Conservation (phyloP, 2,797 vertebrate genomes). For the Hyperoplus lanceolatus region DNA sequence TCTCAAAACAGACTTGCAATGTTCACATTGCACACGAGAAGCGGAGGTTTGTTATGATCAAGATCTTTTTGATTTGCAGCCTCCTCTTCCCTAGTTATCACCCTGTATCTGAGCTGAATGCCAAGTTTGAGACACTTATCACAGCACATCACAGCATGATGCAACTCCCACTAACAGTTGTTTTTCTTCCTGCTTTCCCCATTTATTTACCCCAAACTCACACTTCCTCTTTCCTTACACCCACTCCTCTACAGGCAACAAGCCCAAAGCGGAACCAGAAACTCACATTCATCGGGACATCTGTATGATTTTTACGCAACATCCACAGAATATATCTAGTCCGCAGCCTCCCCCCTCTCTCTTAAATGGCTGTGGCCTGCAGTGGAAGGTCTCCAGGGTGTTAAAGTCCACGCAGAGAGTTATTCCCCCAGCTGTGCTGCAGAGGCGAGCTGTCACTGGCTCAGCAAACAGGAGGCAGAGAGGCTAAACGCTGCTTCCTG, state of each 20-base stretch:
- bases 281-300: background rate
- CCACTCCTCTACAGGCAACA: conserved; percentile 33
- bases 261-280: conserved; percentile 35
- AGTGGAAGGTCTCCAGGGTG: conserved; percentile 56
- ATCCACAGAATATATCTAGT: conserved; percentile 17
- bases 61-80: conserved; percentile 43
- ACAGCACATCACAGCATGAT: conserved; percentile 36
- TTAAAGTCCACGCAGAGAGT: conserved; percentile 58
- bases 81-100: conserved; percentile 31
- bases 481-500: conserved; percentile 72
- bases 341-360: conserved; percentile 26
- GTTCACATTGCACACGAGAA: conserved; percentile 32
- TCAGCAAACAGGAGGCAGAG: conserved; percentile 66
- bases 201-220: conserved; percentile 41
- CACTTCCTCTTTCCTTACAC: conserved; percentile 32
- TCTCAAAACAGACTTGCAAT: conserved; percentile 25
- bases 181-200: conserved; percentile 19
- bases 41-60: conserved; percentile 29
- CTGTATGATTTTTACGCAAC: conserved; percentile 26
- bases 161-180: conserved; percentile 28
- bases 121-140: conserved; percentile 33
- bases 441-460: conserved; percentile 61
- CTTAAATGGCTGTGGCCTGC: conserved; percentile 56
- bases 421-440: conserved; percentile 64
- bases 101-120: conserved; percentile 33